phyloP scores from a whole-genome alignment of 1,140 invertebrate genomes.

The Palaemon carinicauda region DNA sequence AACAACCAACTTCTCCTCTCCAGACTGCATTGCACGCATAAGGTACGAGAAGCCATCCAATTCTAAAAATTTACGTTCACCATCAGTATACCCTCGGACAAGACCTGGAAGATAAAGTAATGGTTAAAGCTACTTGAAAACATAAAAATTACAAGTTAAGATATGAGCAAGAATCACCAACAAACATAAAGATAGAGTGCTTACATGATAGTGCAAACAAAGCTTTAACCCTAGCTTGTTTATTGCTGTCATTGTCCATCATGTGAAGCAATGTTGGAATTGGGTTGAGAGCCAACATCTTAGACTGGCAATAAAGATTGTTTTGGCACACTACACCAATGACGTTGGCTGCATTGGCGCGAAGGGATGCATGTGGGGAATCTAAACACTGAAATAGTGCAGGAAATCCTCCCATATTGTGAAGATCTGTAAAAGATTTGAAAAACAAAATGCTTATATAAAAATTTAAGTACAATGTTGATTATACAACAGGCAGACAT shows the following conservation, averaged over 20 bases:
- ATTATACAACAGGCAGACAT: too few species aligned
- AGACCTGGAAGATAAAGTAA: slow-evolving; percentile 69
- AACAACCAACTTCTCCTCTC: slow-evolving; percentile 72
- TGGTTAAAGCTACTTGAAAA: background rate
- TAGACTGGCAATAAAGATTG: slow-evolving; percentile 78
- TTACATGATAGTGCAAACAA: slow-evolving; percentile 80
- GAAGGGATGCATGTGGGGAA: slow-evolving; percentile 71
- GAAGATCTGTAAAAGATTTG: slow-evolving; percentile 72
- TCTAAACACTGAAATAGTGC: slow-evolving; percentile 74
- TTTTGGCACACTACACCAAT: slow-evolving; percentile 80
- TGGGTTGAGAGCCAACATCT: slow-evolving; percentile 71
- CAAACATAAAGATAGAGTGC: slow-evolving; percentile 59
- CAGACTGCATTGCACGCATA: slow-evolving; percentile 70
- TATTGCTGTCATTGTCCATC: slow-evolving; percentile 71
- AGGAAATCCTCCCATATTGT: slow-evolving; percentile 80
- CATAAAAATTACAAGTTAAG: background rate
- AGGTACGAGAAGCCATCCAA: slow-evolving; percentile 73
- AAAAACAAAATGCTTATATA: background rate
- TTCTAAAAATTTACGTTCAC: slow-evolving; percentile 70
- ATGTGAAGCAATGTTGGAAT: slow-evolving; percentile 74
- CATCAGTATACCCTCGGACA: slow-evolving; percentile 70
- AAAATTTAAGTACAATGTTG: too few species aligned
- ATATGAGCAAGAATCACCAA: background rate
- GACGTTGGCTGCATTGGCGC: slow-evolving; percentile 73
- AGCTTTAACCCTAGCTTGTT: slow-evolving; percentile 73